phyloP scores from a whole-genome alignment of 2,113 vertebrate genomes.

The Tetrax tetrax region DNA sequence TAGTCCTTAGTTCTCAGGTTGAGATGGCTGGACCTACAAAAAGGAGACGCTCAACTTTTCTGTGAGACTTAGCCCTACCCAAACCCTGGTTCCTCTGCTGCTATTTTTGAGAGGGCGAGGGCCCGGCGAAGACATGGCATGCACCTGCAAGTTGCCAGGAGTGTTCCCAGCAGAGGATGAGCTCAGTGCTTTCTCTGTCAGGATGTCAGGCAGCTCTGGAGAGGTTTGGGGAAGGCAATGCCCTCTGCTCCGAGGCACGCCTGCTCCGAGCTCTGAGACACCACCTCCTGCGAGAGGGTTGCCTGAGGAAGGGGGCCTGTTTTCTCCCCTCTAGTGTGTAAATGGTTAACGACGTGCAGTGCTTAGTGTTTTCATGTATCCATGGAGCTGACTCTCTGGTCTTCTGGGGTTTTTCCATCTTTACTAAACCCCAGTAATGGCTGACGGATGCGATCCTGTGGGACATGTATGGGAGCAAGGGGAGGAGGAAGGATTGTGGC shows the following conservation, averaged over 20 bases:
- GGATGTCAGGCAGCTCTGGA: not conserved
- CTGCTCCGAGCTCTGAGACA: not conserved
- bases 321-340: not conserved
- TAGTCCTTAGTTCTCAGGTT: not conserved
- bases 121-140: not conserved
- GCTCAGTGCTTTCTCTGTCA: not conserved
- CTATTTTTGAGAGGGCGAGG: not conserved
- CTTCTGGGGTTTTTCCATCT: not conserved
- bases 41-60: not conserved
- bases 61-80: not conserved
- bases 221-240: not conserved
- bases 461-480: not conserved
- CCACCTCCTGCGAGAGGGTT: not conserved
- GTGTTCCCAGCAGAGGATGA: conserved; percentile 16
- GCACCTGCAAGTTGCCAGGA: not conserved
- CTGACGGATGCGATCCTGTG: not conserved
- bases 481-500: not conserved
- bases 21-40: not conserved
- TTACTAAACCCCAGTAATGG: not conserved
- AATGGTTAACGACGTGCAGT: fast-evolving
- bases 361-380: not conserved
- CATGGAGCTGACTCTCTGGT: not conserved
- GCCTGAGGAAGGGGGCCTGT: not conserved
- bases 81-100: not conserved
- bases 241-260: fast-evolving